Evolutionary conservation across 2,113 vertebrate species (phyloP), one percentile per base, ranked within the genome.

Genomic region (Pteropus alecto): DNA sequence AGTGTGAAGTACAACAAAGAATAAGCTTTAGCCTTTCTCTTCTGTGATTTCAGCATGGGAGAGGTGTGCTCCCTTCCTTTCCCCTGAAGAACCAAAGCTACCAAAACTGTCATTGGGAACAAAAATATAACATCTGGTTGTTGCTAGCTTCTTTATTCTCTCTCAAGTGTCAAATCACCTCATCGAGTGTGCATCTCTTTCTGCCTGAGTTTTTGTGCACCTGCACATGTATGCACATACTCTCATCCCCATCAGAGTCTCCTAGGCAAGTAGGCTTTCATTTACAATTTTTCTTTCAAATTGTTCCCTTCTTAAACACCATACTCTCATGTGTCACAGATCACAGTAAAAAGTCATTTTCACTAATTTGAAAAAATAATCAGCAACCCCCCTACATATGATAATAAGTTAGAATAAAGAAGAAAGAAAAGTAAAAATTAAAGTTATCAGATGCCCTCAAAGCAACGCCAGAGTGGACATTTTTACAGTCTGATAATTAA

Each of bases 1-100:
- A 0, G 77, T 83, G 85, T 91, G 61, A 93, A 95, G 96, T 46
- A 70, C 82, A 60, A 61, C 68, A 85, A 56, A 85, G 93, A 76
- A 85, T 22, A 54, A 87, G 93, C 77, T 38, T 85, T 5, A 0
- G 65, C 58, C 51, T 24, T 77, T 93, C 77, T 86, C 76, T 61
- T 61, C 74, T 6, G 2, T 61, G 63, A 73, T 74, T 68, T 95
- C 82, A 41, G 67, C 48, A 10, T 5, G 2, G 15, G 48, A 93
- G 33, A 93, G 28, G 46, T 2, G 28, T 43, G 48, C 16, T 63
- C 28, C 14, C 30, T 88, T 83, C 16, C 48, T 60, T 48, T 43
- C 70, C 56, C 43, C 79, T 4, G 11, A 18, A 85, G 89, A 81
- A 43, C 6, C 18, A 9, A 15, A 79, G 63, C 54, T 28, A 16